phyloP scores from a whole-genome alignment of 2,113 vertebrate species.

The Nannobrachium achirus region DNA sequence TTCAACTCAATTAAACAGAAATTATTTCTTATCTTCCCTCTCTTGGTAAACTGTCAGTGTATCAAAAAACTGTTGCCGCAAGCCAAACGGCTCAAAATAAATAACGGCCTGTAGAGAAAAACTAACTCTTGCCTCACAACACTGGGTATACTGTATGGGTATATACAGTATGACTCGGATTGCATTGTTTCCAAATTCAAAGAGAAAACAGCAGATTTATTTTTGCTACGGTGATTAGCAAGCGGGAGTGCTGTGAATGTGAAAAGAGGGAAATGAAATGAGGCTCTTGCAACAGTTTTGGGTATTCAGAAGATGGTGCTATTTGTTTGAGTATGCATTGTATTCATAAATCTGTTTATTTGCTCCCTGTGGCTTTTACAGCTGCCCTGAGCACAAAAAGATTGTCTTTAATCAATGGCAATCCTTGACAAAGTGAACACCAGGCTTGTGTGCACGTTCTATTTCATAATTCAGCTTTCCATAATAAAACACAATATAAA shows the following conservation, averaged over 20 bases:
- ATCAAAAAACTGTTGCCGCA: conserved; percentile 50
- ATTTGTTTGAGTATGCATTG: conserved; percentile 79
- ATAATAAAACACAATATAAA: conserved; percentile 5
- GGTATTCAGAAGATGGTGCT: conserved; percentile 79
- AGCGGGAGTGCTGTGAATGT: conserved; percentile 47
- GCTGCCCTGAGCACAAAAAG: conserved; percentile 64
- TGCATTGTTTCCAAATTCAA: conserved; percentile 42
- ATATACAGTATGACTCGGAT: conserved; percentile 35
- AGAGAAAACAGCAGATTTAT: conserved; percentile 23
- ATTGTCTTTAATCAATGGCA: conserved; percentile 68
- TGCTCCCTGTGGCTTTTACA: conserved; percentile 67
- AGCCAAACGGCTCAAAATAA: conserved; percentile 27
- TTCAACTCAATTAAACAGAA: conserved; percentile 74
- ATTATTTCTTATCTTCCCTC: conserved; percentile 62
- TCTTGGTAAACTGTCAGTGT: conserved; percentile 63
- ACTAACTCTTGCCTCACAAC: background rate
- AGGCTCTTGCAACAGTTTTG: conserved; percentile 67
- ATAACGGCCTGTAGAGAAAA: background rate
- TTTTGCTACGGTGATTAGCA: conserved; percentile 46
- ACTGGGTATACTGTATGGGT: conserved; percentile 37
- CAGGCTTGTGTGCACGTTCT: conserved; percentile 59
- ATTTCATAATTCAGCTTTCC: conserved; percentile 41
- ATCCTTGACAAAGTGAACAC: conserved; percentile 45
- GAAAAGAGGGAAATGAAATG: conserved; percentile 64
- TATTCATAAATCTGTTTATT: conserved; percentile 74